Base-by-base conservation (phyloP, 2,888 invertebrate species). In the Buathra laborator region DNA sequence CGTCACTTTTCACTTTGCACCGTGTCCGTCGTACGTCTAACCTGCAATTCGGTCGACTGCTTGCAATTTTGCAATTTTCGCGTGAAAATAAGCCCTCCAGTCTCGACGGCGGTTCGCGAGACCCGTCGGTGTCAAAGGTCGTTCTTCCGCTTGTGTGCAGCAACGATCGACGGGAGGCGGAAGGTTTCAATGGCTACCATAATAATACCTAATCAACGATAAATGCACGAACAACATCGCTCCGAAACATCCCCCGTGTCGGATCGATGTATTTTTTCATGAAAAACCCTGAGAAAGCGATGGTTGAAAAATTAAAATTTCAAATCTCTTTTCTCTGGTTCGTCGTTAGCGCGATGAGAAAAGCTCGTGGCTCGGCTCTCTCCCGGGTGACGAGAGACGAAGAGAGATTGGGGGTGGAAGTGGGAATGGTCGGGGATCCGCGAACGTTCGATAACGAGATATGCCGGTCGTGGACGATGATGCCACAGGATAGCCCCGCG, bases 311-410 rank as follows among this genome's bases (percentile, higher is more conserved):
- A 81, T 78, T 81, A 80, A 70, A 84, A 90, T 86, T 86, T 90
- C 86, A 89, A 88, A 89, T 90, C 81, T 87, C 86, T 81, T 82
- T 86, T 84, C 89, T 86, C 86, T 87, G 82, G 86, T 85, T 74
- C 84, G 84, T 86, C 84, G 88, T 86, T 76, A 89, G 86, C 82
- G 85, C 19, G 43, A 24, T 24, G 24, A 75, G 51, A n/a, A 64
- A 48, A 19, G 59, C 59, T 5, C 16, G 48, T 7, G 19, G 48
- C 24, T 48, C 48, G 37, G 48, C 24, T 48, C 48, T 14, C 37
- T 19, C 9, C 48, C 10, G 32, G 37, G 19, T 19, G 32, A 19
- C 16, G 62, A 43, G 37, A 78, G 62, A 48, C 12, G 16, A 7
- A 70, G 19, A 59, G 59, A 59, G 59, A 37, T 66, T 24, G 67